Evolutionary conservation across 2,797 vertebrate species (phyloP), one percentile per base, ranked within the genome.

Genomic region (Cirrhinus molitorella): DNA sequence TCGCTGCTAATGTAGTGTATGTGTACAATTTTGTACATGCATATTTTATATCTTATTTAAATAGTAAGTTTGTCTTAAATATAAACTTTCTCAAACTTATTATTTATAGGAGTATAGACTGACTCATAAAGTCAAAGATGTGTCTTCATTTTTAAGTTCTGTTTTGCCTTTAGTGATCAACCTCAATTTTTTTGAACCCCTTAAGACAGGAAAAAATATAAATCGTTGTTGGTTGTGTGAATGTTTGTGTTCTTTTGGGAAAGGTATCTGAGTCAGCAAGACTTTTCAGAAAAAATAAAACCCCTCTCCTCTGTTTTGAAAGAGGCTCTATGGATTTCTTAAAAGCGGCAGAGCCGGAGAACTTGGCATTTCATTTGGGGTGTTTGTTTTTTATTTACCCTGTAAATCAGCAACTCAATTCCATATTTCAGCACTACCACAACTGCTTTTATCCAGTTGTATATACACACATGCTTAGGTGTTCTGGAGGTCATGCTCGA

Each of bases 391-490:
- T 70, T 73, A 77, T 79, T 85, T 73, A 83, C 37, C 43, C 65
- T 65, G 75, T 76, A 87, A 85, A 83, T 85, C 71, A 77, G 25
- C 55, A 71, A 85, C 82, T 79, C 16, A 12, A 66, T 83, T 65
- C 23, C 43, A 79, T 49, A 83, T 75, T 80, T 70, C 68, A 67
- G 31, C 87, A 88, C 90, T 91, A 88, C 78, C 31, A 0, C 66
- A 83, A 82, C 86, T 87, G 2, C 37, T 83, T 88, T 85, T 87
- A 25, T 4, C 49, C 25, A 79, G 19, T 37, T 1, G 21, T 9
- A 34, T 13, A 80, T 43, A 40, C 31, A 23, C 81, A 45, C 23
- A 70, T 31, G n/a, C 66, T 51, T 61, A 37, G 43, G 71, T 59
- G 78, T 79, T 81, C 66, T 79, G 57, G 43, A 66, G 83, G 83